A percentile compares a stretch with the other conserved stretches of the same genome.
Conservation (phyloP, 2,888 invertebrate species). For the Octodonta nipae region DNA sequence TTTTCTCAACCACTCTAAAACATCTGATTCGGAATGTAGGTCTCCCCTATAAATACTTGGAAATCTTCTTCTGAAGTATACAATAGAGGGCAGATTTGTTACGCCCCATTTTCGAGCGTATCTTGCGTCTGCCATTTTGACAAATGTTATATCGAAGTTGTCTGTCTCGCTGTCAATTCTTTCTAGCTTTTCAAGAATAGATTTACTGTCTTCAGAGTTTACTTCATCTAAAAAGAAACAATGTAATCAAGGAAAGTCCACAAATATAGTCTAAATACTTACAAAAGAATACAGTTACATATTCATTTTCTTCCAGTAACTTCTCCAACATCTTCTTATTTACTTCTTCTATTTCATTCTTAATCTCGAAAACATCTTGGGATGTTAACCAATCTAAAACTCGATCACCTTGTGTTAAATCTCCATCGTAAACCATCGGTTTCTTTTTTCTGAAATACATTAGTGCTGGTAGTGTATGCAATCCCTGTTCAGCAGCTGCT, state of each 20-base stretch:
- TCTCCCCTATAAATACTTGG: slow-evolving; percentile 81
- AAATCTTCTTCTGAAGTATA: slow-evolving; percentile 81
- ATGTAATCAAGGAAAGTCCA: no score
- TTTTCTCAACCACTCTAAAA: slow-evolving; percentile 83
- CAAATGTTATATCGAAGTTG: slow-evolving; percentile 85
- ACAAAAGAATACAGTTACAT: slow-evolving; percentile 91
- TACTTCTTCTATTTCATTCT: slow-evolving; percentile 93
- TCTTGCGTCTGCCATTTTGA: slow-evolving; percentile 82
- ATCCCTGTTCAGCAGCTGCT: slow-evolving; percentile 67
- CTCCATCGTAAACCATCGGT: slow-evolving; percentile 80
- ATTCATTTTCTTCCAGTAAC: slow-evolving; percentile 85
- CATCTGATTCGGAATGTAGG: slow-evolving; percentile 68
- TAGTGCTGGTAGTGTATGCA: slow-evolving; percentile 72
- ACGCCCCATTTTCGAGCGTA: slow-evolving; percentile 92
- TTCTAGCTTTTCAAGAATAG: slow-evolving; percentile 75
- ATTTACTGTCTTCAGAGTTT: slow-evolving; percentile 63
- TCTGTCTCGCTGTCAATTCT: slow-evolving; percentile 91
- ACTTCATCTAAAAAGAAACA: slow-evolving; percentile 55
- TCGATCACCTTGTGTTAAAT: slow-evolving; percentile 72
- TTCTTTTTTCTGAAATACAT: slow-evolving; percentile 71
- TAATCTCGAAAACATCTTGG: slow-evolving; percentile 87
- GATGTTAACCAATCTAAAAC: slow-evolving; percentile 82
- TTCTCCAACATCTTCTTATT: slow-evolving; percentile 94
- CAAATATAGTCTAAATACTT: no score
- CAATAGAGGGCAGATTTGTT: slow-evolving; percentile 77